A percentile compares a stretch with the other conserved stretches of the same genome.
Evolutionary conservation across 2,113 vertebrate species (phyloP).

Genomic region (Lontra canadensis): DNA sequence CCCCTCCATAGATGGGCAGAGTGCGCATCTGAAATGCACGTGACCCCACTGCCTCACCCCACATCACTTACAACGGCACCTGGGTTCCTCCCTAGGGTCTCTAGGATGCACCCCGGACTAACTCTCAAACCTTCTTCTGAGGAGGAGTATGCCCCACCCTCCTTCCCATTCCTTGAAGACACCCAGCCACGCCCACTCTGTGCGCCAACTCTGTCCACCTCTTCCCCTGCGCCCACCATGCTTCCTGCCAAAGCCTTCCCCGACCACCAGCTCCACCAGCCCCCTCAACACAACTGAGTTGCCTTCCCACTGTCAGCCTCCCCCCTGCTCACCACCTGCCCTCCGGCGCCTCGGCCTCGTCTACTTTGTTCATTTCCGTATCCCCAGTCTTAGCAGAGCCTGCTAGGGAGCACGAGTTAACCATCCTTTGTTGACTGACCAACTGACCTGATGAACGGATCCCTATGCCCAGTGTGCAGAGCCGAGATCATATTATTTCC

Average conservation of each 20-base stretch:
- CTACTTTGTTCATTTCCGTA: background rate
- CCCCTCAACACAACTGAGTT: background rate
- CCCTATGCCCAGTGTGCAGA: background rate
- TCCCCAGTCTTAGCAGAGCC: background rate
- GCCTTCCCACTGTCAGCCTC: background rate
- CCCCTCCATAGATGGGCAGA: background rate
- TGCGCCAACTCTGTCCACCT: background rate
- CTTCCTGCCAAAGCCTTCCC: background rate
- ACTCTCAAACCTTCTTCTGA: background rate
- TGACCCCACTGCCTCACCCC: background rate
- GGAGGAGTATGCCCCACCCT: background rate
- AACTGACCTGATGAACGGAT: background rate
- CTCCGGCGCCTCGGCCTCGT: background rate
- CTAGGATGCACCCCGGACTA: background rate
- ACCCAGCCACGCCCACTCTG: background rate
- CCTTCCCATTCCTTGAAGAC: background rate
- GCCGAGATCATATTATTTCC: background rate
- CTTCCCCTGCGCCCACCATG: background rate
- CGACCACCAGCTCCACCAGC: background rate
- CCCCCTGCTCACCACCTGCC: background rate
- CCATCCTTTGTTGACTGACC: background rate
- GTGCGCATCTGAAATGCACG: background rate
- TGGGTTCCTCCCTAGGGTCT: background rate
- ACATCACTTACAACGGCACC: slow-evolving; percentile 1
- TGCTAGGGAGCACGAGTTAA: background rate